Conservation (phyloP, 1,140 invertebrate genomes). For the Hestina assimilis region DNA sequence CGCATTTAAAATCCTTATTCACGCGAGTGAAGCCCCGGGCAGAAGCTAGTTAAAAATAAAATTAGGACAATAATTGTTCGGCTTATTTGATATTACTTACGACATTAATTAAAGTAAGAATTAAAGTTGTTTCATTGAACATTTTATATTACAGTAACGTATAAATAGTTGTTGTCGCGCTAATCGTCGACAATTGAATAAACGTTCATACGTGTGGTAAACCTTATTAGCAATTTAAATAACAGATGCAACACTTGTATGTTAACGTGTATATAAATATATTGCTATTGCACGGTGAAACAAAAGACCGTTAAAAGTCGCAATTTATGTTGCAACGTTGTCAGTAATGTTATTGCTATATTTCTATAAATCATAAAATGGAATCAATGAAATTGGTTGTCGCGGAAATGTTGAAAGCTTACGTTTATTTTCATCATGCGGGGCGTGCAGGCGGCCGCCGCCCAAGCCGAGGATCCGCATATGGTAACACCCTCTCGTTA, state of each 20-base stretch:
- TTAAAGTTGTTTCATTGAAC: neutral
- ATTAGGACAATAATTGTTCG: too few species aligned
- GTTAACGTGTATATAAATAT: conserved; percentile 16
- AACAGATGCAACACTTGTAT: conserved; percentile 4
- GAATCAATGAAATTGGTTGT: conserved; percentile 7
- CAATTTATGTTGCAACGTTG: conserved; percentile 1
- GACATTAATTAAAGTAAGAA: too few species aligned
- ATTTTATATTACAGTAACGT: neutral
- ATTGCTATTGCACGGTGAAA: conserved; percentile 5
- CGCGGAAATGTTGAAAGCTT: conserved; percentile 42
- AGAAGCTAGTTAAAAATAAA: too few species aligned
- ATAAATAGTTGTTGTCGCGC: neutral
- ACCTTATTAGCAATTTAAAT: conserved; percentile 26
- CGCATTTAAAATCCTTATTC: too few species aligned
- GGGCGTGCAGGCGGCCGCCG: conserved; percentile 86
- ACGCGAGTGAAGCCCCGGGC: too few species aligned
- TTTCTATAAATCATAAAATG: neutral
- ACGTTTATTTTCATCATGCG: conserved; percentile 67
- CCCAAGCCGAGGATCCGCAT: conserved; percentile 93
- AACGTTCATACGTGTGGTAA: conserved; percentile 13
- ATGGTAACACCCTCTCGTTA: conserved; percentile 84
- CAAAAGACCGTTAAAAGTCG: conserved; percentile 3
- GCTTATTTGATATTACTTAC: too few species aligned
- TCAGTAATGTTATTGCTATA: neutral
- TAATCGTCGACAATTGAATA: conserved; percentile 3